These are phyloP conservation scores for Seira musarum DNA, from an alignment of 2,888 invertebrate species.

Conservation along the genomic window DNA sequence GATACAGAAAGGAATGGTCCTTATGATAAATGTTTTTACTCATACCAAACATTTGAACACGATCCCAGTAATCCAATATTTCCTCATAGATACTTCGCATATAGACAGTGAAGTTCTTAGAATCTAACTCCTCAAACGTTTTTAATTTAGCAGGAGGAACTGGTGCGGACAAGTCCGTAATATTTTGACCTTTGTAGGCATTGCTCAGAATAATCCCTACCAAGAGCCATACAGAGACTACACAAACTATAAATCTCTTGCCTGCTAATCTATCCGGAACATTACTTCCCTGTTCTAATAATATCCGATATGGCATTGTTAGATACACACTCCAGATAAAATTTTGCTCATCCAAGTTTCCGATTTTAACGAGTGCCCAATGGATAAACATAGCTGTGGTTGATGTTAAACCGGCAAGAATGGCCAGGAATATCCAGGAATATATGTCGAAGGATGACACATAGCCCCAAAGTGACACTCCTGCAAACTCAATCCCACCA, in stretches of 20 bases:
- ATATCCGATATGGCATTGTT: background rate
- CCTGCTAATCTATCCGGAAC: background rate
- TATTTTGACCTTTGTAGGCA: constrained; percentile 21
- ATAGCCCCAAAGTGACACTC: background rate
- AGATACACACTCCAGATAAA: no score
- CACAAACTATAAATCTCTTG: background rate
- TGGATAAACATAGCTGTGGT: no score
- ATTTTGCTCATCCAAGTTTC: no score
- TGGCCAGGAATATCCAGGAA: background rate
- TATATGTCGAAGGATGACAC: background rate
- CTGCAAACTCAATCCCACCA: background rate
- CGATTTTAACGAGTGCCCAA: no score
- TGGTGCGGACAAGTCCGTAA: constrained; percentile 11
- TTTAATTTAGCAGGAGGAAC: background rate
- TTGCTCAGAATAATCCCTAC: no score
- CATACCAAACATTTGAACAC: no score
- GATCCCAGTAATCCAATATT: no score
- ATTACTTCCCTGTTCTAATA: background rate
- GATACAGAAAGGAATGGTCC: no score
- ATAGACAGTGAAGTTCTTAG: background rate
- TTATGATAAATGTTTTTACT: no score
- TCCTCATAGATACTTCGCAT: no score
- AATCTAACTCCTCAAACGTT: background rate
- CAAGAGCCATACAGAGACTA: background rate
- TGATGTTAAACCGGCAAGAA: background rate